phyloP scores from a whole-genome alignment of 1,140 invertebrate genomes.

The Sitobion miscanthi region DNA sequence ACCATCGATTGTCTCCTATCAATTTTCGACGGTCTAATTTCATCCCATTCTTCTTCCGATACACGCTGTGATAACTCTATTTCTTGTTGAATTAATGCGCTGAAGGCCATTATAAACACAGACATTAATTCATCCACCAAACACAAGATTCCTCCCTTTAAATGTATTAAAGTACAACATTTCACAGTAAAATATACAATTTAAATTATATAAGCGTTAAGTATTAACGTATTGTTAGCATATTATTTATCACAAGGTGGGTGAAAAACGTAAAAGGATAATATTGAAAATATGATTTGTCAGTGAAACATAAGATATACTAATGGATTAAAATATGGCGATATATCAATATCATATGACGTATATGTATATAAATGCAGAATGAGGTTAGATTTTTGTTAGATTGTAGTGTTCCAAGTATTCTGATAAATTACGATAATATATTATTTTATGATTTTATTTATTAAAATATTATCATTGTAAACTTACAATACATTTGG shows the following conservation, averaged over 20 bases:
- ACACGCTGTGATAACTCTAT: constrained; percentile 73
- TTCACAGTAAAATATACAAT: not conserved
- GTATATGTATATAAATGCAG: not conserved
- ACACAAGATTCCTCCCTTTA: constrained; percentile 64
- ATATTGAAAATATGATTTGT: not conserved
- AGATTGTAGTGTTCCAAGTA: no score
- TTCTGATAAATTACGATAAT: not conserved
- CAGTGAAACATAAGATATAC: not conserved
- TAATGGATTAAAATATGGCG: not conserved
- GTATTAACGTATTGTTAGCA: not conserved
- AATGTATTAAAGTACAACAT: not conserved
- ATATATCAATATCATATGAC: no score
- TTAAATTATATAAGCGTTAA: not conserved
- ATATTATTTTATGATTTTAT: not conserved
- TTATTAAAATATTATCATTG: not conserved
- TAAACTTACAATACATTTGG: constrained; percentile 66
- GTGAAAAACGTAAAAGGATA: not conserved
- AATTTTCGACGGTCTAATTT: constrained; percentile 72
- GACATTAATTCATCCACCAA: constrained; percentile 70
- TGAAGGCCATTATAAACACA: constrained; percentile 70
- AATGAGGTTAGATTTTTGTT: not conserved
- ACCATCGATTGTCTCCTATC: constrained; percentile 71
- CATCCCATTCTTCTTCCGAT: constrained; percentile 82
- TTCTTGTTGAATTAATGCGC: constrained; percentile 72
- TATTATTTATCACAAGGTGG: not conserved